These are phyloP conservation scores for Calameuta idolon DNA, from an alignment of 2,888 invertebrate species.

Conservation along the genomic window DNA sequence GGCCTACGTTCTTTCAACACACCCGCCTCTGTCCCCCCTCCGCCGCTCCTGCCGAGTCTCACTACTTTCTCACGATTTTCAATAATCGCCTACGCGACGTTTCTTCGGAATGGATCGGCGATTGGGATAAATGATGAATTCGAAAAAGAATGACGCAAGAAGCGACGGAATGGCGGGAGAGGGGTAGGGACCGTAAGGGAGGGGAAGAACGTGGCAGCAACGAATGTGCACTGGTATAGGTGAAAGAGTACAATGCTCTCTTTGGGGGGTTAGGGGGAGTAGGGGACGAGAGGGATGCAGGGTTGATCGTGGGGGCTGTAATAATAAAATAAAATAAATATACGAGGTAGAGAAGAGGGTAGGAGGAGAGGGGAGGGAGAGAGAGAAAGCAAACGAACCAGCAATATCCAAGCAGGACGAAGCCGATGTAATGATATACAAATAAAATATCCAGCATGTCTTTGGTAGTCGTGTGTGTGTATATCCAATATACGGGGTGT, in stretches of 20 bases:
- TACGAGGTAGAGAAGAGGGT: background rate
- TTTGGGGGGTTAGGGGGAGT: slow-evolving; percentile 9
- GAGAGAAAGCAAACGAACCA: slow-evolving; percentile 19
- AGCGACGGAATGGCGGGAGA: slow-evolving; percentile 27
- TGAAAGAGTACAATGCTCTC: background rate
- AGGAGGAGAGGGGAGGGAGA: background rate
- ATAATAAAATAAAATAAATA: slow-evolving; percentile 38
- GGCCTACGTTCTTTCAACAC: slow-evolving; percentile 29
- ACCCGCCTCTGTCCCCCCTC: slow-evolving; percentile 29
- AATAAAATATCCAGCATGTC: slow-evolving; percentile 55
- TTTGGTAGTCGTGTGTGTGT: slow-evolving; percentile 11
- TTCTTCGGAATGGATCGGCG: too few relatives aligned
- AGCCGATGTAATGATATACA: slow-evolving; percentile 60
- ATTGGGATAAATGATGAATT: too few relatives aligned
- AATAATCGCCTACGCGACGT: too few relatives aligned
- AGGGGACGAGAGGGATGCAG: slow-evolving; percentile 22
- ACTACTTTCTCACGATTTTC: background rate
- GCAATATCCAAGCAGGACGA: slow-evolving; percentile 29
- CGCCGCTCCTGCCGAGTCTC: background rate
- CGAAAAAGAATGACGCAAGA: slow-evolving; percentile 1
- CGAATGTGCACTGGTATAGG: too few relatives aligned
- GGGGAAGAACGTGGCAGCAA: background rate
- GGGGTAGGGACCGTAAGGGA: slow-evolving; percentile 12
- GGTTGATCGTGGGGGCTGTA: slow-evolving; percentile 10
- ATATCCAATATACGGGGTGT: slow-evolving; percentile 5